A percentile compares a stretch with the other conserved stretches of the same genome.
phyloP scores from a whole-genome alignment of 2,888 invertebrate genomes.

The Stegophylla sp. region DNA sequence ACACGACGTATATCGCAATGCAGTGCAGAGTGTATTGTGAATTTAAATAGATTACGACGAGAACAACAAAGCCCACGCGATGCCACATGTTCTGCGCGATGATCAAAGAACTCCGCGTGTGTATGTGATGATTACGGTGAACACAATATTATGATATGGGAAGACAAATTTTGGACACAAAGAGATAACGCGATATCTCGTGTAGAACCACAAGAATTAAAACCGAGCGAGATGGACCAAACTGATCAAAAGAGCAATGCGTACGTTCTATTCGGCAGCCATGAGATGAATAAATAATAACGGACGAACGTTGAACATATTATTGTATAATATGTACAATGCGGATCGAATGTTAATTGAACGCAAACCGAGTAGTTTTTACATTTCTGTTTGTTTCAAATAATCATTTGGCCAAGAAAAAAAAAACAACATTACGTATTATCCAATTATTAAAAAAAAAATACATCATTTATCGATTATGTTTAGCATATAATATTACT shows the following conservation, averaged over 20 bases:
- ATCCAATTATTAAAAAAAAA: too few relatives aligned
- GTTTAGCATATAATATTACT: too few relatives aligned
- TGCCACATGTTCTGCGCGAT: background rate
- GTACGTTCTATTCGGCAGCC: too few relatives aligned
- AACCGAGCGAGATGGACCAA: background rate
- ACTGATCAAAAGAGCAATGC: background rate
- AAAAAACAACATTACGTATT: too few relatives aligned
- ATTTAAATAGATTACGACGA: slow-evolving; percentile 12
- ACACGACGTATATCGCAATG: background rate
- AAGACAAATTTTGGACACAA: slow-evolving; percentile 6
- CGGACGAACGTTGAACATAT: too few relatives aligned
- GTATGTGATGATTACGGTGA: background rate
- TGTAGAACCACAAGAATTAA: background rate
- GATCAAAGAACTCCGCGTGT: background rate
- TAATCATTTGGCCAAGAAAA: too few relatives aligned
- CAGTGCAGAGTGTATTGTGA: background rate
- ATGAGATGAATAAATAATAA: too few relatives aligned
- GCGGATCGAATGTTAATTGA: too few relatives aligned
- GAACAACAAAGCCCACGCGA: background rate
- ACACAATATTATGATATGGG: background rate
- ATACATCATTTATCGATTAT: too few relatives aligned
- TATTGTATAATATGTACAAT: too few relatives aligned
- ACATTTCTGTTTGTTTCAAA: too few relatives aligned
- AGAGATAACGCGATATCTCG: background rate
- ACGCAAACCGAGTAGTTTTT: too few relatives aligned